Conservation (phyloP, 2,888 invertebrate genomes). For the Dasysyrphus albostriatus region DNA sequence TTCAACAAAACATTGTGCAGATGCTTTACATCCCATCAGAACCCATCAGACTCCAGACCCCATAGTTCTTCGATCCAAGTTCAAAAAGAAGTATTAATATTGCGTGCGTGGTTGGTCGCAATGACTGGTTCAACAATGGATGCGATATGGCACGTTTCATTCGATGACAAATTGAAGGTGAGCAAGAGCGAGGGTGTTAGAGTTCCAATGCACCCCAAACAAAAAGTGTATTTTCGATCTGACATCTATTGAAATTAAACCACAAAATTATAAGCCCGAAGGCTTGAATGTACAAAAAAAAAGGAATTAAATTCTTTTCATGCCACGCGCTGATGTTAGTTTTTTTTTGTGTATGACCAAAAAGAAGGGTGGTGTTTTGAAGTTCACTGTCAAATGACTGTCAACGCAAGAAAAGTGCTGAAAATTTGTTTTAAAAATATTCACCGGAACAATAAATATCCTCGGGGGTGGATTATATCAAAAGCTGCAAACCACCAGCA, state of each 20-base stretch:
- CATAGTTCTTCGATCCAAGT: background rate
- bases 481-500: background rate
- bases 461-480: constrained; percentile 42
- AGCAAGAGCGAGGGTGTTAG: background rate
- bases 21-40: constrained; percentile 65
- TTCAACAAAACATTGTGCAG: constrained; percentile 49
- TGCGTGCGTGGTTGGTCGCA: constrained; percentile 63
- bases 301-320: background rate
- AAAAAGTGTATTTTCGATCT: constrained; percentile 15
- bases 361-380: constrained; percentile 67
- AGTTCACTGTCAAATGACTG: constrained; percentile 72
- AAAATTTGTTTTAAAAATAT: constrained; percentile 49
- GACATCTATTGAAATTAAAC: constrained; percentile 63
- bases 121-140: constrained; percentile 72
- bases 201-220: constrained; percentile 52
- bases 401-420: constrained; percentile 56
- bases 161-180: constrained; percentile 72
- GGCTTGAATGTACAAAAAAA: constrained; percentile 28
- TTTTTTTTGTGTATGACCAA: background rate
- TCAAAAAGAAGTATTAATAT: constrained; percentile 19
- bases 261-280: constrained; percentile 58
- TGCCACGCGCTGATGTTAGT: constrained; percentile 13
- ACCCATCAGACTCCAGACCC: background rate
- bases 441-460: background rate
- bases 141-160: constrained; percentile 73